phyloP scores from a whole-genome alignment of 1,140 invertebrate genomes.

The Pararge aegeria region DNA sequence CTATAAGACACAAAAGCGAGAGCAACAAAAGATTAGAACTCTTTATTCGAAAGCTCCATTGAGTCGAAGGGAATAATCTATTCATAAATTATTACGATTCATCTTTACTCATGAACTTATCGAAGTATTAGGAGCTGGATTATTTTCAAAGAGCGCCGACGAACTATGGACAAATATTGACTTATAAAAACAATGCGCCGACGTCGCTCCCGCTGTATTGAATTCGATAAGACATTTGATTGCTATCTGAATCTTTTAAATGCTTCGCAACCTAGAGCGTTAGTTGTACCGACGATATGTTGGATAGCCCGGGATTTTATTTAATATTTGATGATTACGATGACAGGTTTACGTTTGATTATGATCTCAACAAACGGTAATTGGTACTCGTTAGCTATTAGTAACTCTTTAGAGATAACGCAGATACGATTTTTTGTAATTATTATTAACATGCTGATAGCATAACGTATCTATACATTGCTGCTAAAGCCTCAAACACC shows the following conservation, averaged over 20 bases:
- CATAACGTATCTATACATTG: no score
- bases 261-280: not conserved
- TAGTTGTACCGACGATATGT: not conserved
- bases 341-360: not conserved
- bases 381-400: not conserved
- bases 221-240: constrained; percentile 51
- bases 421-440: not conserved
- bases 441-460: not conserved
- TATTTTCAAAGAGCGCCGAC: constrained; percentile 69
- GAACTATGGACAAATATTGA: constrained; percentile 71
- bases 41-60: constrained; percentile 50
- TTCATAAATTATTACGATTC: constrained; percentile 75
- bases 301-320: not conserved
- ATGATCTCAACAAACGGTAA: not conserved
- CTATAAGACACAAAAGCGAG: constrained; percentile 13
- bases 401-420: not conserved
- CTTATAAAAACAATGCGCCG: constrained; percentile 68
- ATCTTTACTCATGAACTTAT: constrained; percentile 61
- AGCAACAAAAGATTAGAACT: constrained; percentile 58
- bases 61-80: constrained; percentile 66
- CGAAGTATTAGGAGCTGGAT: constrained; percentile 58
- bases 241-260: constrained; percentile 22
- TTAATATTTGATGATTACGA: not conserved
- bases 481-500: no score
- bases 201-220: constrained; percentile 43